Evolutionary conservation across 2,888 invertebrate species (phyloP), one percentile per base, ranked within the genome.

Genomic region (Sussaba pulchella): DNA sequence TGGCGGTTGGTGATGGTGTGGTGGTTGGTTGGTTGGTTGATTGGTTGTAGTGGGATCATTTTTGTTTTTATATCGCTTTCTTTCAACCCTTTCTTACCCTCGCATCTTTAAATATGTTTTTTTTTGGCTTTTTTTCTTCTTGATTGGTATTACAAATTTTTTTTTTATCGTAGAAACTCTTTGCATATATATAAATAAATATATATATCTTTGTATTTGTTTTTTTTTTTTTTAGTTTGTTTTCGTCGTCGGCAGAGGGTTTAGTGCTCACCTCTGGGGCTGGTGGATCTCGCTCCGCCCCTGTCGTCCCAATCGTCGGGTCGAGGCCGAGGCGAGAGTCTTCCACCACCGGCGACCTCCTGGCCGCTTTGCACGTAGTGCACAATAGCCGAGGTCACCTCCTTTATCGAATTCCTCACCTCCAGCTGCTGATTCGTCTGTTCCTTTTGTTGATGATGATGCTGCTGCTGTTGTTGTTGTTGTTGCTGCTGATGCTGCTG

Each of bases 341-440:
- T 88, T 82, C 91, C 91, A 83, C 88, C 88, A 82, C 88, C 90
- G 73, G 85, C 91, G 85, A 91, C 92, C 86, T 92, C 93, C 86
- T 92, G 93, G 85, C 92, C 93, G 86, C 92, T 93, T 83, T 93
- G 93, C 81, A 98, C 97, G 94, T 97, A 98, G 92, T 98, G 97
- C 72, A 97, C 98, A 87, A 98, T 98, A 61, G 98, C 98, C 86
- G 97, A 97, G 83, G 98, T 98, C 85, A 98, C 98, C 93, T 97
- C 97, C 92, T 97, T 97, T 91, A 98, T 98, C 76, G 97, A 97
- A 83, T 96, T 95, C 91, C 92, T 89, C 85, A 92, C 92, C 85
- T 92, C 92, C 85, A 90, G 88, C 85, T 91, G 91, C 85, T 92
- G 92, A 88, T 91, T 91, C 89, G 91, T 90, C 88, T 91, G 88